Conservation (phyloP, 2,888 invertebrate species). For the Ormyrus rosae region DNA sequence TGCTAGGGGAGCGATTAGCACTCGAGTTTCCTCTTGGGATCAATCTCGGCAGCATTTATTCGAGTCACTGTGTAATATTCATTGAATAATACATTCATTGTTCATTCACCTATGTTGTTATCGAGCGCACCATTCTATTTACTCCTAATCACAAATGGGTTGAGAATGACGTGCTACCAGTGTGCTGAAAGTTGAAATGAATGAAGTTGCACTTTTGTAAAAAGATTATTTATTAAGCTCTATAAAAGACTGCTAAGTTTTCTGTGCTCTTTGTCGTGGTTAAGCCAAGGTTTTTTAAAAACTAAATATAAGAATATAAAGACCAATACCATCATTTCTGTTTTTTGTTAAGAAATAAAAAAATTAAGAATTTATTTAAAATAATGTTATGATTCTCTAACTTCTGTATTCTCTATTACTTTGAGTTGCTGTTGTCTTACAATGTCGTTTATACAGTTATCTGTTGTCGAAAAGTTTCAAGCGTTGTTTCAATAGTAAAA, state of each 20-base stretch:
- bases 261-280: slow-evolving; percentile 53
- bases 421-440: no score
- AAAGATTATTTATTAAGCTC: slow-evolving; percentile 57
- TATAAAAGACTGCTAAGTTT: slow-evolving; percentile 57
- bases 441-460: no score
- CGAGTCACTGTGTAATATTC: slow-evolving; percentile 81
- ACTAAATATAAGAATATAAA: slow-evolving; percentile 39
- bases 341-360: background rate
- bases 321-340: slow-evolving; percentile 27
- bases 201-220: slow-evolving; percentile 54
- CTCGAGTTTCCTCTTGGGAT: slow-evolving; percentile 72
- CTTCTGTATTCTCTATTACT: no score
- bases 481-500: background rate
- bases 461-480: background rate
- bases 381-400: slow-evolving; percentile 4
- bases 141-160: slow-evolving; percentile 25
- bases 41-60: slow-evolving; percentile 82
- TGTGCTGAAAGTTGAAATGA: slow-evolving; percentile 41
- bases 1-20: slow-evolving; percentile 66
- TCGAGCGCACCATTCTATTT: slow-evolving; percentile 44
- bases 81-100: slow-evolving; percentile 57
- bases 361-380: slow-evolving; percentile 8
- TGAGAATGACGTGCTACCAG: slow-evolving; percentile 33
- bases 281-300: slow-evolving; percentile 42
- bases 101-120: slow-evolving; percentile 51